Evolutionary conservation across 2,888 invertebrate genomes (phyloP), one percentile per base, ranked within the genome.

Genomic region (Thysanoteuthis rhombus): DNA sequence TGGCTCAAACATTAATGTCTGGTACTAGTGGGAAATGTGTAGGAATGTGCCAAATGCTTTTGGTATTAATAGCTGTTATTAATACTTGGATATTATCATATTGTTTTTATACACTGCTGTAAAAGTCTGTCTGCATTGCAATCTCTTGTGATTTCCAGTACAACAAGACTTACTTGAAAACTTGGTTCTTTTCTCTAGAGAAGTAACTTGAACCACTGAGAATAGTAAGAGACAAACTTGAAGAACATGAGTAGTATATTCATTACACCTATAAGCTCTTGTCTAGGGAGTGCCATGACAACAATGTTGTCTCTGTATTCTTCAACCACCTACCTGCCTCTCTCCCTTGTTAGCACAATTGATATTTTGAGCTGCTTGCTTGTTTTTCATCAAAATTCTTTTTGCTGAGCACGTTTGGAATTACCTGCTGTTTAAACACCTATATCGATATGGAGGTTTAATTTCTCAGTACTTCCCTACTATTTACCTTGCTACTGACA

Each of bases 101-200:
- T 75, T 75, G 75, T 75, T n/a, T n/a, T n/a, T 75, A 36, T 75
- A n/a, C 16, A 12, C 36, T 75, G n/a, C 10, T 75, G n/a, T 75
- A n/a, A n/a, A 75, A 75, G 75, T n/a, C 12, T 75, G n/a, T 75
- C 75, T 75, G n/a, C n/a, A 16, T n/a, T n/a, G n/a, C n/a, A 75
- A 36, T 75, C 75, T 75, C 75, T 75, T 75, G 75, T 75, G 75
- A 75, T 75, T 75, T 75, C 75, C 75, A 75, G 8, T 36, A n/a
- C n/a, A 75, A 75, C n/a, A 75, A n/a, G n/a, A 75, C 75, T 75
- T 75, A n/a, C 75, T n/a, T 75, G 75, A n/a, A 75, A 75, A 75
- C 75, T 12, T 52, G 75, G n/a, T n/a, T 75, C 36, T 75, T n/a
- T 75, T 10, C 75, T 75, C n/a, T n/a, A 0, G 75, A 75, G 36